phyloP scores from a whole-genome alignment of 2,888 invertebrate genomes.

The Pterobdella sp. region DNA sequence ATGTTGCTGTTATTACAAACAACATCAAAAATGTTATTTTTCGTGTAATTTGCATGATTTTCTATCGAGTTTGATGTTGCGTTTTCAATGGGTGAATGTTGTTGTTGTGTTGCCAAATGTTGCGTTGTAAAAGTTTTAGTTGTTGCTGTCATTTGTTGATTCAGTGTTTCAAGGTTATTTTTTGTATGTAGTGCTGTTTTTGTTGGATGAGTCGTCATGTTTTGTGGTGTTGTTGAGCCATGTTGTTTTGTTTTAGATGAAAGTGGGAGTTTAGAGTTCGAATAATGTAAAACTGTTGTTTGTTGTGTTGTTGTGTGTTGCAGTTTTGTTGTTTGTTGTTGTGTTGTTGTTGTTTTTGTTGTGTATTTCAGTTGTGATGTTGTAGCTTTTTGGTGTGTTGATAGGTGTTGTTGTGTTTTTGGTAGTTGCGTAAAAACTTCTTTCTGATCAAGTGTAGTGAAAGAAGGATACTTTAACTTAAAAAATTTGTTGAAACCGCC shows the following conservation, averaged over 20 bases:
- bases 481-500: background rate
- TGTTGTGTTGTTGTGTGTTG: background rate
- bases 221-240: background rate
- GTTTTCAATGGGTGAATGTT: background rate
- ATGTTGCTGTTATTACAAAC: background rate
- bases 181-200: background rate
- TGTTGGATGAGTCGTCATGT: background rate
- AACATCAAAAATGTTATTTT: background rate
- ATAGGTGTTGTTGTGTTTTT: background rate
- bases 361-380: background rate
- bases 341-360: background rate
- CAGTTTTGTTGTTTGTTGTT: background rate
- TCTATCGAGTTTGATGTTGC: background rate
- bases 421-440: background rate
- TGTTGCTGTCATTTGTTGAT: no score
- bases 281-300: background rate
- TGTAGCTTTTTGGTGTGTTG: background rate
- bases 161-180: no score
- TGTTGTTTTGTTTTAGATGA: no score
- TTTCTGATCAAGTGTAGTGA: background rate
- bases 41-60: background rate
- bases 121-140: background rate
- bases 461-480: background rate
- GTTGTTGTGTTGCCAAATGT: background rate
- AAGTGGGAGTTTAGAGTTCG: no score